These are phyloP conservation scores for Thecocarcelia acutangulata DNA, from an alignment of 2,888 invertebrate genomes.

Conservation along the genomic window DNA sequence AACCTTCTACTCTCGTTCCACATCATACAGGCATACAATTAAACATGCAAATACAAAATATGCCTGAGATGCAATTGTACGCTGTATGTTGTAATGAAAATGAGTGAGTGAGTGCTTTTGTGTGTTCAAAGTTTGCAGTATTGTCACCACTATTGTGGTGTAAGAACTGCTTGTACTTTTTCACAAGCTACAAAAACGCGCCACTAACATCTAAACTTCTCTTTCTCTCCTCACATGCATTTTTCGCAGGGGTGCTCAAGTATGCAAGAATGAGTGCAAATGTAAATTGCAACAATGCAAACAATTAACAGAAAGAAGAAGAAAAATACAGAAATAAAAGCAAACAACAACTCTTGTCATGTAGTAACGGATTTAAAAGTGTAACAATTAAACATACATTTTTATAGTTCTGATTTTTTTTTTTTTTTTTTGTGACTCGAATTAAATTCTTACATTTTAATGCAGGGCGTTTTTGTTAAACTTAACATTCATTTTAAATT, in stretches of 20 bases:
- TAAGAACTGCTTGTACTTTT: conserved; percentile 5
- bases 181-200: conserved; percentile 6
- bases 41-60: conserved; percentile 38
- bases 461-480: conserved; percentile 8
- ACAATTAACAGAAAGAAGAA: conserved; percentile 23
- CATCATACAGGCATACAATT: neutral
- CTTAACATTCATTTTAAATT: neutral
- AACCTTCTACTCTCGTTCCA: neutral
- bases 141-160: conserved; percentile 45
- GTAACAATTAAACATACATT: conserved; percentile 29
- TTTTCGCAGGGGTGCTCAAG: neutral
- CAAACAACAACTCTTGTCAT: conserved; percentile 33
- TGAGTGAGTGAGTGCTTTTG: neutral
- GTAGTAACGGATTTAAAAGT: conserved; percentile 41
- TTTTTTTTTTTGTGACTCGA: neutral
- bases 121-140: conserved; percentile 5
- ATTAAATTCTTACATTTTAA: neutral
- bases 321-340: neutral
- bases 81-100: neutral
- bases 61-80: conserved; percentile 15
- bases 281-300: conserved; percentile 33
- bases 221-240: neutral
- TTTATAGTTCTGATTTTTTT: neutral
- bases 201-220: neutral
- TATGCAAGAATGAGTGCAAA: conserved; percentile 15